Evolutionary conservation across 2,888 invertebrate species (phyloP).

Genomic region (Dermolepida albohirtum): DNA sequence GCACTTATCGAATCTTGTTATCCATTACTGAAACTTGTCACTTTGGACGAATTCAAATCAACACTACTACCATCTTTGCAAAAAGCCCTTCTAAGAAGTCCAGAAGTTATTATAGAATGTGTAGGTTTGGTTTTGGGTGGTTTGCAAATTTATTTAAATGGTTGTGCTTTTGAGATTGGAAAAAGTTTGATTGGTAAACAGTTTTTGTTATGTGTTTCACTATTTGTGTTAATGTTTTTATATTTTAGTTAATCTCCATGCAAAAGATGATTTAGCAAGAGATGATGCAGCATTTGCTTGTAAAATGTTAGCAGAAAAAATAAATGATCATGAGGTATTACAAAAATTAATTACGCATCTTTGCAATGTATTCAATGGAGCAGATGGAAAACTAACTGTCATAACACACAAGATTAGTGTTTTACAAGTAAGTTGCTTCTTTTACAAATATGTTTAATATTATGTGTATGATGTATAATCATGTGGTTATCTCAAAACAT

Average conservation of each 20-base stretch:
- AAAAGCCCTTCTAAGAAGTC: conserved; percentile 92
- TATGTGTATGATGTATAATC: too few relatives aligned
- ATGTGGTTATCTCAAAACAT: too few relatives aligned
- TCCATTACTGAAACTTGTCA: conserved; percentile 73
- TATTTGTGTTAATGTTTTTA: background rate
- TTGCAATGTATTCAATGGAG: conserved; percentile 87
- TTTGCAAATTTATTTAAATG: conserved; percentile 81
- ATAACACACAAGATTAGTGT: conserved; percentile 90
- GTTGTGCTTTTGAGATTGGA: conserved; percentile 81
- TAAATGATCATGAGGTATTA: conserved; percentile 75
- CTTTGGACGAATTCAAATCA: conserved; percentile 77
- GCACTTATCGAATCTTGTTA: conserved; percentile 76
- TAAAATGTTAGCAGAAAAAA: conserved; percentile 77
- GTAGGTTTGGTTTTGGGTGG: conserved; percentile 82
- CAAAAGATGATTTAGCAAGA: conserved; percentile 84
- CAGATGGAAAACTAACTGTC: conserved; percentile 90
- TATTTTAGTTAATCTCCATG: conserved; percentile 80
- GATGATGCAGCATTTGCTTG: conserved; percentile 80
- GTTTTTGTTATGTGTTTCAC: conserved; percentile 5
- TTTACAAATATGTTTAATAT: background rate
- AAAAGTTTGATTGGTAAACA: conserved; percentile 84
- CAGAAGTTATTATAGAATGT: conserved; percentile 88
- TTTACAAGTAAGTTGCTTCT: conserved; percentile 70
- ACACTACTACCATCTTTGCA: conserved; percentile 85
- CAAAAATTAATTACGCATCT: conserved; percentile 75